Base-by-base conservation (phyloP, 2,113 vertebrate species). In the Gobiocypris rarus region DNA sequence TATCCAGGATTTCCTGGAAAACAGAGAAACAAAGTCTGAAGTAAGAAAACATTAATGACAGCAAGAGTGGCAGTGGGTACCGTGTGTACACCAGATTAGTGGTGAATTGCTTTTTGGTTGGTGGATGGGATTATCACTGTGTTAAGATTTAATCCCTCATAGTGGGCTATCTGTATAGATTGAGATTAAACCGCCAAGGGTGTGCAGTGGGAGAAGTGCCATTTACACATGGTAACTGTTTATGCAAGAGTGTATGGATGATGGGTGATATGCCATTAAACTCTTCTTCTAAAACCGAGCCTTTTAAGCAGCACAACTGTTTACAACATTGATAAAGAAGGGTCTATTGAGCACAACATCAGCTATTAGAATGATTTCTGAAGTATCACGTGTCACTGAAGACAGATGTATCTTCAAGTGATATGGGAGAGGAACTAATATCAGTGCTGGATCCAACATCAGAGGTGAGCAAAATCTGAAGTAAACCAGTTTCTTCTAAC, bases 161-260 rank as follows among this genome's bases (percentile, higher is more conserved):
- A 38, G 50, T 56, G 63, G 52, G 86, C 91, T 74, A 91, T 52
- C 83, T 90, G 89, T 91, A 38, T 38, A 90, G 85, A 87, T 86
- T 52, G 75, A 90, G 90, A 92, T 91, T 88, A 19, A 87, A 86
- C 78, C 41, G 24, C 43, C 24, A 67, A 26, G 3, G 28, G 11
- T 77, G 48, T 77, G 6, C 41, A 19, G 4, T 22, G n/a, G 26
- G 61, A 67, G 26, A 65, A 67, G 43, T 22, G 61, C 14, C 14
- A 17, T 45, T n/a, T 61, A 48, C 6, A 24, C 13, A 14, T 31
- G 56, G 13, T 28, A 9, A 67, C 22, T 11, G 28, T 79, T 9
- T 45, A 78, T 26, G 13, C 22, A 10, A 15, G 31, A 65, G 8
- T 65, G 15, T 34, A 70, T n/a, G 69, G 38, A 71, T 45, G 22